Percentiles rank a stretch among this genome's conserved stretches.
Conservation (phyloP, 2,888 invertebrate genomes). For the Embidobia sp. region DNA sequence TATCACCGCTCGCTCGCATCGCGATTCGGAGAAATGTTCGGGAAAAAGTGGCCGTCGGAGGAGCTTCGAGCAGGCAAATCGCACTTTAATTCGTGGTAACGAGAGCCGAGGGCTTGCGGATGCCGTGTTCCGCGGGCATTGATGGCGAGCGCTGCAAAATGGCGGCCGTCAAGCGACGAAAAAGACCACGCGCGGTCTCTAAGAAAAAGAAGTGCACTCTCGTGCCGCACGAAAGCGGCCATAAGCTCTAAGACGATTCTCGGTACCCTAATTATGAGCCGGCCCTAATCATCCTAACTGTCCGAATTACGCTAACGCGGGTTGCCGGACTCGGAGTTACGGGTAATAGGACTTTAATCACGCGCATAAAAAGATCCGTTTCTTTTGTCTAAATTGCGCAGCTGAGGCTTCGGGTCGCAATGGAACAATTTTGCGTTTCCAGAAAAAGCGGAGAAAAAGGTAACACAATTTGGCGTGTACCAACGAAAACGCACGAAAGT, state of each 20-base stretch:
- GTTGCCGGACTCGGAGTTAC: no score
- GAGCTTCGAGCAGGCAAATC: slow-evolving; percentile 5
- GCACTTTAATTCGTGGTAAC: slow-evolving; percentile 20
- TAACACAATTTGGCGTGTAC: no score
- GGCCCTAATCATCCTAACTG: slow-evolving; percentile 65
- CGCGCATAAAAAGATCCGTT: no score
- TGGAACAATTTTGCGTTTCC: slow-evolving; percentile 18
- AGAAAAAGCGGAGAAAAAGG: background rate
- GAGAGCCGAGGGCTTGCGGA: background rate
- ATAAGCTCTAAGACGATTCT: slow-evolving; percentile 65
- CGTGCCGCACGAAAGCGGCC: slow-evolving; percentile 63
- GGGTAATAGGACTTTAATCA: no score
- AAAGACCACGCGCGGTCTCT: slow-evolving; percentile 34
- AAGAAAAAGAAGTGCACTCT: slow-evolving; percentile 55
- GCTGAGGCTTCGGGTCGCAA: slow-evolving; percentile 7
- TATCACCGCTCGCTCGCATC: no score
- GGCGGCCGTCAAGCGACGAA: slow-evolving; percentile 39
- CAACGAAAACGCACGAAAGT: slow-evolving; percentile 9
- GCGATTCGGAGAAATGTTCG: no score
- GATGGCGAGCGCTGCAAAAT: slow-evolving; percentile 59
- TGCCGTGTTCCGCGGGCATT: slow-evolving; percentile 7
- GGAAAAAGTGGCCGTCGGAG: no score
- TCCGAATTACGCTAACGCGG: slow-evolving; percentile 68
- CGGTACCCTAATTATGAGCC: slow-evolving; percentile 65
- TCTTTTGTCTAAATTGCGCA: slow-evolving; percentile 43